Evolutionary conservation across 2,797 vertebrate species (phyloP).

Genomic region (Acipenser transmontanus): DNA sequence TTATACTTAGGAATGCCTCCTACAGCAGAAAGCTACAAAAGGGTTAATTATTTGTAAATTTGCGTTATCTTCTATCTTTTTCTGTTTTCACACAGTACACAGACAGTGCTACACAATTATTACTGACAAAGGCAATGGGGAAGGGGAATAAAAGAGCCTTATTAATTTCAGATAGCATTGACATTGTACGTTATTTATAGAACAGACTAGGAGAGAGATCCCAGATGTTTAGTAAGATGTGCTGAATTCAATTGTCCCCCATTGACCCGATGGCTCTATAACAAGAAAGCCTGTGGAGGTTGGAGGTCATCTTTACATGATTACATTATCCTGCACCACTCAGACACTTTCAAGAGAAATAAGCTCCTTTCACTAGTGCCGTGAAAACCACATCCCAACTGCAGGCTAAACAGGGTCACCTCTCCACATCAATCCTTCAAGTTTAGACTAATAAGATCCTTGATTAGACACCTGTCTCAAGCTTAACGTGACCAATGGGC

Average conservation of each 20-base stretch:
- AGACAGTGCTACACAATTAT: conserved; percentile 30
- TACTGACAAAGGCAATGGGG: conserved; percentile 34
- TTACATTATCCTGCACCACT: no score
- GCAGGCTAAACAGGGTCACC: neutral
- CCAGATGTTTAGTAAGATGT: conserved; percentile 17
- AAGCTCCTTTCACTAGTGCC: neutral
- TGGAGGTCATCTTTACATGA: neutral
- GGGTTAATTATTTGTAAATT: conserved; percentile 27
- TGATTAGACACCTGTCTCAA: no score
- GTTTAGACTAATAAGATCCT: no score
- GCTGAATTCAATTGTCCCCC: conserved; percentile 20
- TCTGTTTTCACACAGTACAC: conserved; percentile 21
- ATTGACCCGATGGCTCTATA: conserved; percentile 13
- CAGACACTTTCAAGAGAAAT: no score
- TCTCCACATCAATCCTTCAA: neutral
- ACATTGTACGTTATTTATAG: conserved; percentile 26
- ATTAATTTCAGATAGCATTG: conserved; percentile 21
- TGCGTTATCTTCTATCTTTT: conserved; percentile 32
- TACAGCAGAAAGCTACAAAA: conserved; percentile 39
- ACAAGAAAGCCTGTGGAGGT: neutral
- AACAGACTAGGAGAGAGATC: neutral
- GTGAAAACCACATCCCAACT: neutral
- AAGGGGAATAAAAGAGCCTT: conserved; percentile 28
- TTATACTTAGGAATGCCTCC: conserved; percentile 34
- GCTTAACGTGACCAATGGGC: no score